These are phyloP conservation scores for Microcebus ravelobensis DNA, from an alignment of 2,113 vertebrate species.

Conservation along the genomic window DNA sequence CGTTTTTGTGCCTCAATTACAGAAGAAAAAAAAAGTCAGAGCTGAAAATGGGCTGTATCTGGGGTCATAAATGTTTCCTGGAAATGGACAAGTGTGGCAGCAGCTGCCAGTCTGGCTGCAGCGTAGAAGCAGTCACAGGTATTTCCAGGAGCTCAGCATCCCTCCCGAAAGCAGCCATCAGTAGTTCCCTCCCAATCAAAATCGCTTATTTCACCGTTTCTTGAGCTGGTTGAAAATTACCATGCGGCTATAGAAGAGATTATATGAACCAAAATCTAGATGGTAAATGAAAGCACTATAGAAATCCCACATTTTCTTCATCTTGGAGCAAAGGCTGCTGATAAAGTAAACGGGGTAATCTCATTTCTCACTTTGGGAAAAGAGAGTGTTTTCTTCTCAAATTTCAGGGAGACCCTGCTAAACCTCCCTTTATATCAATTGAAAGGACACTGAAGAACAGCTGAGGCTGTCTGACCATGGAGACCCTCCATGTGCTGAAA, in stretches of 20 bases:
- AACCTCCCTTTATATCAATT: background rate
- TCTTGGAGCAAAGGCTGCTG: background rate
- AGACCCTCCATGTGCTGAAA: background rate
- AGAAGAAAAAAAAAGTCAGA: background rate
- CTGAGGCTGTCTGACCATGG: background rate
- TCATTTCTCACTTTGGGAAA: conserved; percentile 8
- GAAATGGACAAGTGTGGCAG: conserved; percentile 65
- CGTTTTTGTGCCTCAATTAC: conserved; percentile 44
- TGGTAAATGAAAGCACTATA: conserved; percentile 34
- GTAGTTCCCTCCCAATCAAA: conserved; percentile 68
- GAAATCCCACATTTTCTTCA: background rate
- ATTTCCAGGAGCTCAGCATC: conserved; percentile 70
- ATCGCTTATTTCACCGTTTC: conserved; percentile 50
- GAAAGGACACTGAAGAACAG: background rate
- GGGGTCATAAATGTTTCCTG: conserved; percentile 77
- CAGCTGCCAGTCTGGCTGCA: conserved; percentile 70
- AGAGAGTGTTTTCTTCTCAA: background rate
- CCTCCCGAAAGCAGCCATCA: conserved; percentile 62
- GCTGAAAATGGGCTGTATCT: conserved; percentile 66
- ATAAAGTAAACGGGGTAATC: background rate
- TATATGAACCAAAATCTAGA: conserved; percentile 64
- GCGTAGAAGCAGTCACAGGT: conserved; percentile 59
- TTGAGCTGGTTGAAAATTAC: conserved; percentile 53
- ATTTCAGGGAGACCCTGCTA: background rate
- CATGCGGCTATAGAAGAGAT: conserved; percentile 4